Evolutionary conservation across 2,888 invertebrate species (phyloP), one percentile per base, ranked within the genome.

Genomic region (Diadromus collaris): DNA sequence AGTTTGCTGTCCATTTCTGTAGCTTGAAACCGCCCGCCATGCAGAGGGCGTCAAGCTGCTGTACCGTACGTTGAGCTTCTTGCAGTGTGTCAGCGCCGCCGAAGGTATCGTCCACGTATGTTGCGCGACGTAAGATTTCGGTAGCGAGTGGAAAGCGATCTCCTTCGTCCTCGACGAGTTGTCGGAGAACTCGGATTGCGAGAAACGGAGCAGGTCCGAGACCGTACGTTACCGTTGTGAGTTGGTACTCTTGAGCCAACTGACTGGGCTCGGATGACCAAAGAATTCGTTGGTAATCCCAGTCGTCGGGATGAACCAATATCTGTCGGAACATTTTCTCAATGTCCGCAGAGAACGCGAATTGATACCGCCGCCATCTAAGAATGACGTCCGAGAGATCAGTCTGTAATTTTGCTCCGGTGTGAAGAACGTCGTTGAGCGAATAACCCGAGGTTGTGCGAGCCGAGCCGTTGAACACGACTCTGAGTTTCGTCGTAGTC

Each of bases 321-420:
- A 78, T 73, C 56, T 78, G 78, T 19, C 78, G 60, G 44, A 73
- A 78, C 78, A 78, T 78, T 65, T 78, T 73, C 19, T 71, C 72
- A 27, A 78, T 78, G 44, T 78, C 78, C 16, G 72, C 78, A 29
- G 29, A 54, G 63, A 48, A 78, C 48, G 67, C 78, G 58, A 56
- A 67, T 54, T 65, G 32, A 61, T 70, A 68, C n/a, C 54, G 46
- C 34, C 69, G 54, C 76, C 76, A 76, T 32, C 60, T 51, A 38
- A 34, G 34, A 13, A 76, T 21, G 63, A 76, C n/a, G 19, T 44
- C 32, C 10, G 44, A 21, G 38, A 76, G 41, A 54, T 70, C 76
- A 7, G 9, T 21, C 21, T 63, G 70, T 38, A 78, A 60, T 51
- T 72, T 61, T 24, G 51, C 67, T 21, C 78, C 72, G 65, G 61